Evolutionary conservation across 2,888 invertebrate genomes (phyloP).

Genomic region (Acanthococcus lagerstroemiae): DNA sequence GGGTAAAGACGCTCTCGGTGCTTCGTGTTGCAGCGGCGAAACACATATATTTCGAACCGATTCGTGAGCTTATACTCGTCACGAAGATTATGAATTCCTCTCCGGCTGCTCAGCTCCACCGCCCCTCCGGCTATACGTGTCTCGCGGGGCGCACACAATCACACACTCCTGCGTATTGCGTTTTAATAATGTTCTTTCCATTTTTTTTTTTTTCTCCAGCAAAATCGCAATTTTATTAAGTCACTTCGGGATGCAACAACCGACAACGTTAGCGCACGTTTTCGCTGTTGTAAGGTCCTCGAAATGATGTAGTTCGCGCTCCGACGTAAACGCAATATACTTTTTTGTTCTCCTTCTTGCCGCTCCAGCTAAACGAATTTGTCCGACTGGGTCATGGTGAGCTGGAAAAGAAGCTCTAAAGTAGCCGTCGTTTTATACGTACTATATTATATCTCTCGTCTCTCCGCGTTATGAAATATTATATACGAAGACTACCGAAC

Average conservation of each 20-base stretch:
- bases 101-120: neutral
- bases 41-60: constrained; percentile 16
- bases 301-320: constrained; percentile 24
- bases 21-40: constrained; percentile 19
- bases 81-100: constrained; percentile 26
- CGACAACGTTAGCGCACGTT: constrained; percentile 13
- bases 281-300: constrained; percentile 17
- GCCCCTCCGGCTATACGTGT: neutral
- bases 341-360: neutral
- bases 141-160: neutral
- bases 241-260: constrained; percentile 14
- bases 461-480: neutral
- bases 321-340: neutral
- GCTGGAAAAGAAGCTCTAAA: neutral
- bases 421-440: neutral
- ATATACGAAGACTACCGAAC: neutral
- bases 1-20: neutral
- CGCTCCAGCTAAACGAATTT: neutral
- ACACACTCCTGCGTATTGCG: neutral
- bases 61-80: constrained; percentile 27
- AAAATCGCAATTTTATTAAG: constrained; percentile 27
- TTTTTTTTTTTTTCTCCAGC: too few relatives aligned
- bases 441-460: neutral
- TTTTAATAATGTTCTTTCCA: constrained; percentile 24
- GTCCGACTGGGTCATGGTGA: constrained; percentile 1